Conservation (phyloP, 2,888 invertebrate genomes). For the Lumbricus terrestris region DNA sequence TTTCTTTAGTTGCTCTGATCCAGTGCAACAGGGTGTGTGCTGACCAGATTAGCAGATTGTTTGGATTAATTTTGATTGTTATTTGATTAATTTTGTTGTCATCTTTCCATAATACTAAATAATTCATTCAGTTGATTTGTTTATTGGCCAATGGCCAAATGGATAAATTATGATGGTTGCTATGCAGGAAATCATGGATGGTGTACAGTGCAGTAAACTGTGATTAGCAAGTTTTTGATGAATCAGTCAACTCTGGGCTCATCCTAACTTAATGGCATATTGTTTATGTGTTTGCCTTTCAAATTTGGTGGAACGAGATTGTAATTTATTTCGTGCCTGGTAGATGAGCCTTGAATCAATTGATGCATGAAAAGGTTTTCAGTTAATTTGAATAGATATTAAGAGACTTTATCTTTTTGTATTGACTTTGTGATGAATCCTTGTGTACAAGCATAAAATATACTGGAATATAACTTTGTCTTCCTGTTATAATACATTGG, state of each 20-base stretch:
- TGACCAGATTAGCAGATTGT: conserved; percentile 32
- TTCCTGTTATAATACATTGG: too few relatives aligned
- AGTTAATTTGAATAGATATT: neutral
- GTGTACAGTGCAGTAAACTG: too few relatives aligned
- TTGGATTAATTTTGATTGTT: neutral
- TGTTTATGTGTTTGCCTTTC: neutral
- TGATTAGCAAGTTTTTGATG: too few relatives aligned
- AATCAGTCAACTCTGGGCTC: neutral
- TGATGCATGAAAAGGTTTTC: neutral
- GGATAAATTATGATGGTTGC: neutral
- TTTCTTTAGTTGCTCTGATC: neutral
- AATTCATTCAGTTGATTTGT: neutral
- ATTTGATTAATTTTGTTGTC: neutral
- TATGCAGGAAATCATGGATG: too few relatives aligned
- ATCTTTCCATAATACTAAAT: neutral
- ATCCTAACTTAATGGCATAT: neutral
- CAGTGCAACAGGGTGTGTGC: conserved; percentile 1
- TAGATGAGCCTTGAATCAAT: neutral
- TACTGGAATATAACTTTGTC: too few relatives aligned
- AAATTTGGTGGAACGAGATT: neutral
- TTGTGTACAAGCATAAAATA: too few relatives aligned
- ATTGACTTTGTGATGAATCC: neutral
- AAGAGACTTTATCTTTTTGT: neutral
- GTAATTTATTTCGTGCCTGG: neutral
- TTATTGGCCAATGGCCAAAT: neutral